Evolutionary conservation across 37 sponge, comb jelly and placozoan species (phyloP), one percentile per base, ranked within the genome.

Genomic region (Diacarnus erythraeanus): DNA sequence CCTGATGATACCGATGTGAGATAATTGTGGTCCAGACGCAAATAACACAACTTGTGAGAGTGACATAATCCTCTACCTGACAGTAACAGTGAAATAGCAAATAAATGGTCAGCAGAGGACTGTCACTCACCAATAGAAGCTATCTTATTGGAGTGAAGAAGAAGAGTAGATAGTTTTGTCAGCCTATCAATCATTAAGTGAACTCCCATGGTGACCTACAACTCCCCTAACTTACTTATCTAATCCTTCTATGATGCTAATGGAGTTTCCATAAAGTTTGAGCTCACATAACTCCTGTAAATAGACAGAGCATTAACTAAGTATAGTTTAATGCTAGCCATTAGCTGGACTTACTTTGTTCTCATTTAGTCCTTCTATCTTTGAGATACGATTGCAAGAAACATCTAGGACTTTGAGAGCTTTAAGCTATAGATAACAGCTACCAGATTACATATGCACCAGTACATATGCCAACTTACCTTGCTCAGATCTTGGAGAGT

Each of bases 181-280:
- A 29, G 8, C 8, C 64, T 29, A 6, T 35, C 4, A 69, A 17
- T 69, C 36, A 56, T 34, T 71, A 39, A 38, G 72, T 35, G 41
- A 2, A 39, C 43, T 2, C 1, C 47, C 27, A 21, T 74, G 12
- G 34, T 56, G 69, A 10, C 26, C 57, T 18, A 57, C 38, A 5
- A 79, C 56, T 20, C 44, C 69, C 9, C 38, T 23, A 27, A 5
- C 29, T 30, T 42, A 79, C 79, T 66, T 79, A 33, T 68, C 61
- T n/a, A 85, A 34, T n/a, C 86, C 85, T n/a, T 72, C 79, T 5
- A 85, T 71, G 0, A 38, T 36, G 33, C 38, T 51, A 1, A 84
- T 84, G 6, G 31, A 3, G 41, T 85, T 85, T 20, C 79, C 71
- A 78, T 85, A 85, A 0, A 85, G 86, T 47, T 77, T 78, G n/a